Base-by-base conservation (phyloP, 2,113 vertebrate genomes). In the Canis aureus region DNA sequence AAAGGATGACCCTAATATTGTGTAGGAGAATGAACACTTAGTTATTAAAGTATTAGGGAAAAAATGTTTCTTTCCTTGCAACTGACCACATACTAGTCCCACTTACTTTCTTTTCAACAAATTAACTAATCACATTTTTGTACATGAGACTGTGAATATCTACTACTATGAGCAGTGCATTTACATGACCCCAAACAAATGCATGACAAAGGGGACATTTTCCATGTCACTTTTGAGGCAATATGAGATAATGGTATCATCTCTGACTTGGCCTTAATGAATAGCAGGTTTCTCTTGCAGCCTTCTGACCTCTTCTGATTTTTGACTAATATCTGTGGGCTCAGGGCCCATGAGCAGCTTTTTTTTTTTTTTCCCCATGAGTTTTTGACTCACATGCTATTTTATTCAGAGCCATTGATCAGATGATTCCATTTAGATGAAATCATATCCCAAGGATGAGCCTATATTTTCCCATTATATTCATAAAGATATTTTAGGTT, bases 221-320 rank as follows among this genome's bases (percentile, higher is more conserved):
- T 90, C 51, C 3, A 3, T 71, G 64, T 74, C 80, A 88, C 22
- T 62, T 60, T 88, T 29, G 49, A 90, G 43, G 27, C 88, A 90
- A 22, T 53, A 17, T 62, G n/a, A 71, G 9, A 67, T 67, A 85
- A 92, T 22, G 25, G 32, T 32, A 60, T 51, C 43, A 71, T 92
- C 66, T 86, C 83, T 95, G 84, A 86, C 62, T 5, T 82, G 59
- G 7, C 53, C 60, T 53, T 84, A 93, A 94, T 79, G 16, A 96
- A 62, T 11, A 92, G 66, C 67, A 97, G 84, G 27, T 74, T 88
- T 73, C 57, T 79, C 53, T 27, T 89, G 15, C 27, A 81, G 27
- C 22, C 57, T 73, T 93, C 78, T 95, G 71, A 96, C 0, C 11
- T 22, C 23, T 95, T 53, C 49, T 83, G 87, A 95, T 49, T 79